Percentiles rank a stretch among this genome's conserved stretches.
These are phyloP conservation scores for Thalassarche chlororhynchos DNA, from an alignment of 2,113 vertebrate genomes.

Conservation along the genomic window DNA sequence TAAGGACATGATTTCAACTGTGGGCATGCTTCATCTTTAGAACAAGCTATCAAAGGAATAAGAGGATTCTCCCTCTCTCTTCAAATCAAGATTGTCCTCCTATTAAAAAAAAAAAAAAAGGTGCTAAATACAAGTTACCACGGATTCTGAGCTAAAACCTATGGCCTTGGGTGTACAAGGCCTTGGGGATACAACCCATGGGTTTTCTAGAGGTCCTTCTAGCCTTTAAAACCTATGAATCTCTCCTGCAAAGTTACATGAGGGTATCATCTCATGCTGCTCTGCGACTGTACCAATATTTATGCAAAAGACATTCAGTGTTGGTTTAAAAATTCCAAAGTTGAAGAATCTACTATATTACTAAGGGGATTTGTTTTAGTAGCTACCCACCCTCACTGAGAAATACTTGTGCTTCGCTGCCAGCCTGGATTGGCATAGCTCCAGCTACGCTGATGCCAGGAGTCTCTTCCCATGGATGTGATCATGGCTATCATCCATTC, in stretches of 20 bases:
- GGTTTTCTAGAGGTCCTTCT: not conserved
- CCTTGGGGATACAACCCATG: not conserved
- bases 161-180: not conserved
- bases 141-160: not conserved
- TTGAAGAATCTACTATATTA: not conserved
- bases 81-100: not conserved
- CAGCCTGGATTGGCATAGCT: not conserved
- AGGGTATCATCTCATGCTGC: not conserved
- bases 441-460: not conserved
- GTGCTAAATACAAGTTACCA: not conserved
- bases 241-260: not conserved
- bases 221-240: not conserved
- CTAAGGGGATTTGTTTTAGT: not conserved
- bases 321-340: not conserved
- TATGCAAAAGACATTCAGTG: not conserved
- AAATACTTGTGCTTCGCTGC: not conserved
- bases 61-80: not conserved
- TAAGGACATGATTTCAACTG: not conserved
- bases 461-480: not conserved
- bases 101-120: accelerated
- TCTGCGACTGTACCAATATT: not conserved
- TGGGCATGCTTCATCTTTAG: not conserved
- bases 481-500: not conserved
- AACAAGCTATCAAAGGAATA: not conserved
- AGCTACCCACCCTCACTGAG: not conserved